Evolutionary conservation across 2,113 vertebrate genomes (phyloP).

Genomic region (Varanus komodoensis): DNA sequence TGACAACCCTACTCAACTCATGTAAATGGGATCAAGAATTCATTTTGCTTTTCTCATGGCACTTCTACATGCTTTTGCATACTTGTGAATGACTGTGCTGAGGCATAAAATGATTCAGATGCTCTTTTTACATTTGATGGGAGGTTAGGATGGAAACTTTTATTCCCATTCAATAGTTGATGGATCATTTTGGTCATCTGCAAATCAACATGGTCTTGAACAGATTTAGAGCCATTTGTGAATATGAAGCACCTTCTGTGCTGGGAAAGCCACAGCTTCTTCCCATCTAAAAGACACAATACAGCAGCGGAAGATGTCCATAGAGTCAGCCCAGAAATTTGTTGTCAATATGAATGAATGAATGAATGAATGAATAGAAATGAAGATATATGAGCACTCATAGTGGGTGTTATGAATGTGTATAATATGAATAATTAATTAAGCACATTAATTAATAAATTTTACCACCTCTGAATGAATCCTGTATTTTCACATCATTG

Average conservation of each 20-base stretch:
- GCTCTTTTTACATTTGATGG: not conserved
- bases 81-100: not conserved
- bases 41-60: not conserved
- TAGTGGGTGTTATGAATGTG: not conserved
- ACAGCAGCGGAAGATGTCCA: too few relatives aligned
- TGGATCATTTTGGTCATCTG: not conserved
- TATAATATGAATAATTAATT: too few relatives aligned
- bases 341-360: too few relatives aligned
- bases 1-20: too few relatives aligned
- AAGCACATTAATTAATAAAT: not conserved
- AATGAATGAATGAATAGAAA: not conserved
- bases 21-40: not conserved
- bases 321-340: not conserved
- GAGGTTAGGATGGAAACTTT: not conserved
- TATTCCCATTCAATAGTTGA: not conserved
- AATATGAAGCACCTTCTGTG: not conserved
- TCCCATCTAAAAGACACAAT: not conserved
- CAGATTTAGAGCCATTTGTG: not conserved
- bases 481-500: constrained; percentile 27
- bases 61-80: not conserved
- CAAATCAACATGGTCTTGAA: not conserved
- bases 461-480: not conserved
- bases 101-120: not conserved
- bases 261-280: not conserved
- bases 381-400: not conserved